A percentile compares a stretch with the other conserved stretches of the same genome.
phyloP scores from a whole-genome alignment of 1,140 invertebrate genomes.

The Anagrus nilaparvatae region DNA sequence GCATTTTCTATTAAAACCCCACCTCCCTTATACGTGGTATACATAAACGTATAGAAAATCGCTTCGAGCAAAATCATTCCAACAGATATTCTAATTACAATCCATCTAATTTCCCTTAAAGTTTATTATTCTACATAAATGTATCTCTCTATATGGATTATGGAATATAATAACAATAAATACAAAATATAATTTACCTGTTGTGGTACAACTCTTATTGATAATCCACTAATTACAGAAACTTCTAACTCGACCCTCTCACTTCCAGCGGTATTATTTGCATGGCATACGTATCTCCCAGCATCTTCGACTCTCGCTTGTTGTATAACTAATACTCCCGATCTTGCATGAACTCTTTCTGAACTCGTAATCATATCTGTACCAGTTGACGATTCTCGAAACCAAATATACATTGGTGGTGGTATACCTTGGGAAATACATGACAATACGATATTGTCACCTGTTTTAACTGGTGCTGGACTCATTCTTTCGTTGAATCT shows the following conservation, averaged over 20 bases:
- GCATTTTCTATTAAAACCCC: too few species aligned
- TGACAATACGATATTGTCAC: conserved; percentile 42
- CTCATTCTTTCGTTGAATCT: conserved; percentile 41
- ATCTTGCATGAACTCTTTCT: conserved; percentile 42
- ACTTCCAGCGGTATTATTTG: conserved; percentile 77
- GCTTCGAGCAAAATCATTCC: too few species aligned
- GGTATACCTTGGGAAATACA: conserved; percentile 46
- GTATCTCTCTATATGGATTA: background rate
- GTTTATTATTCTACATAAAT: too few species aligned
- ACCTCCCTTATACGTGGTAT: too few species aligned
- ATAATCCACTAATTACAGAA: conserved; percentile 47
- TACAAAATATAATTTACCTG: conserved; percentile 38
- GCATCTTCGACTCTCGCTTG: conserved; percentile 62
- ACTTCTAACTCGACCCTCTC: conserved; percentile 74
- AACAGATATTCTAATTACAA: too few species aligned
- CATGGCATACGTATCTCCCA: conserved; percentile 75
- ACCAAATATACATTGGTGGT: conserved; percentile 43
- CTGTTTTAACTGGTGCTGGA: conserved; percentile 40
- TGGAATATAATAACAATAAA: background rate
- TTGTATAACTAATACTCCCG: conserved; percentile 52
- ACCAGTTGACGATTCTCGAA: conserved; percentile 35
- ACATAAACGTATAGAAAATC: too few species aligned
- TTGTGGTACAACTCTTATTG: conserved; percentile 37
- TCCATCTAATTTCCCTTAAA: too few species aligned
- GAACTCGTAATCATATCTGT: conserved; percentile 35